A percentile compares a stretch with the other conserved stretches of the same genome.
Evolutionary conservation across 2,113 vertebrate genomes (phyloP).

Genomic region (Trogon melanurus): DNA sequence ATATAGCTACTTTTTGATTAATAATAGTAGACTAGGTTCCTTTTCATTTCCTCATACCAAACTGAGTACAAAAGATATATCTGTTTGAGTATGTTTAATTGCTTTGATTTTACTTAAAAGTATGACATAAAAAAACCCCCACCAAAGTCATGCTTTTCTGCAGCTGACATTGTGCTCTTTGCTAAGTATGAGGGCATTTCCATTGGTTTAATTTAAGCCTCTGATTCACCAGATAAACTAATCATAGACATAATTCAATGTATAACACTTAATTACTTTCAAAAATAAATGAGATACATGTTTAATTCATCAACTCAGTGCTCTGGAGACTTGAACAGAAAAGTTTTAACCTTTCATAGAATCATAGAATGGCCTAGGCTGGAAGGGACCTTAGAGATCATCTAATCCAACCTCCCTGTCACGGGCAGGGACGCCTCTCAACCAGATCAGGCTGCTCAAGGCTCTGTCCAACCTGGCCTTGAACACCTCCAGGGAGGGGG

Average conservation of each 20-base stretch:
- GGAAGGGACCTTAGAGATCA: no score
- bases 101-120: not conserved
- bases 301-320: not conserved
- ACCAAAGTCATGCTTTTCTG: not conserved
- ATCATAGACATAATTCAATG: rapidly evolving
- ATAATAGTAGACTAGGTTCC: not conserved
- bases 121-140: not conserved
- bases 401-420: no score
- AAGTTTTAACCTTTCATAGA: not conserved
- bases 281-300: not conserved
- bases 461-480: no score
- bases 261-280: not conserved
- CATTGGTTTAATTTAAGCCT: not conserved
- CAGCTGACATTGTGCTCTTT: not conserved
- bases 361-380: no score
- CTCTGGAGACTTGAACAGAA: not conserved
- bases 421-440: no score
- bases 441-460: no score
- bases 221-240: not conserved
- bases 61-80: not conserved
- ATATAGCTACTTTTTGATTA: not conserved
- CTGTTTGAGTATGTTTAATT: not conserved
- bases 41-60: not conserved
- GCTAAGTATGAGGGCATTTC: not conserved
- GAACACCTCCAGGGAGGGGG: no score